Evolutionary conservation across 1,140 invertebrate species (phyloP).

Genomic region (Zaprionus nigranus): DNA sequence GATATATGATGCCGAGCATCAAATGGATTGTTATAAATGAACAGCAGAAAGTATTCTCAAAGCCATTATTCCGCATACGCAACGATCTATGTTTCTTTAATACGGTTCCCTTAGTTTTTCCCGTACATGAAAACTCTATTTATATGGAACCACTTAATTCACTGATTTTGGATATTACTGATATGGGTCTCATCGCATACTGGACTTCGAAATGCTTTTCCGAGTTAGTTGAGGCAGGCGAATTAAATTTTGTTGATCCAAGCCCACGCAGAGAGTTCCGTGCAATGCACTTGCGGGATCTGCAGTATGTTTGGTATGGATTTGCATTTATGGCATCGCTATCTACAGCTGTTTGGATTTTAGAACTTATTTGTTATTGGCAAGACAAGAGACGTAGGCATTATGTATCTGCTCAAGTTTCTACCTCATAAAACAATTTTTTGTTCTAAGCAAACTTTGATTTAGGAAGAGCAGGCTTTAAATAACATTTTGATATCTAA

Average conservation of each 20-base stretch:
- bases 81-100: constrained; percentile 71
- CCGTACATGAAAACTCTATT: constrained; percentile 70
- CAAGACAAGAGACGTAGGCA: not conserved
- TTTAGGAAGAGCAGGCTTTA: not conserved
- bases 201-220: constrained; percentile 56
- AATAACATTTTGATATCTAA: not conserved
- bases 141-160: constrained; percentile 54
- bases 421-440: too few species aligned
- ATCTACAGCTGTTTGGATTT: constrained; percentile 32
- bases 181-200: constrained; percentile 45
- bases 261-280: constrained; percentile 56
- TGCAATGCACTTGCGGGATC: constrained; percentile 69
- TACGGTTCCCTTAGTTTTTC: constrained; percentile 71
- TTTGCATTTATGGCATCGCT: constrained; percentile 54
- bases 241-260: constrained; percentile 57
- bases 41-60: constrained; percentile 70
- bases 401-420: too few species aligned
- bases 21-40: constrained; percentile 68
- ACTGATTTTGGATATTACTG: constrained; percentile 60
- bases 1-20: constrained; percentile 61
- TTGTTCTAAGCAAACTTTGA: not conserved
- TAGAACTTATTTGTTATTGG: constrained; percentile 38
- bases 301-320: constrained; percentile 74
- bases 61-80: constrained; percentile 62
- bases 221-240: constrained; percentile 63